phyloP scores from a whole-genome alignment of 2,797 vertebrate genomes.

The Characodon lateralis region DNA sequence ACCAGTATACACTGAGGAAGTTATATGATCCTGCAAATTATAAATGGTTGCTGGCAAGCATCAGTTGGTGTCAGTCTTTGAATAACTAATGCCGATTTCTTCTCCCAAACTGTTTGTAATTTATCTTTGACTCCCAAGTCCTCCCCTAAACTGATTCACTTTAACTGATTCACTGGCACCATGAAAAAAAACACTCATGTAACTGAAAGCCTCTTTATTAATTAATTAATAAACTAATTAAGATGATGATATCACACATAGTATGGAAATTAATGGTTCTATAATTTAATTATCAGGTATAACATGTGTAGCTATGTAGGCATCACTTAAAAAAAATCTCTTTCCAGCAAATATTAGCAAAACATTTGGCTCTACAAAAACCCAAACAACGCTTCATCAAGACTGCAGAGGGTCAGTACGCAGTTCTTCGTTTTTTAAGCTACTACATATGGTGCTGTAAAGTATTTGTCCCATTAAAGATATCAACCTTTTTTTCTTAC shows the following conservation, averaged over 20 bases:
- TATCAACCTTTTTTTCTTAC: no score
- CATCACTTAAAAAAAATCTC: background rate
- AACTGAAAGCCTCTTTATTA: background rate
- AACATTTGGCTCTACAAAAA: background rate
- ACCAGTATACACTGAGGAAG: slow-evolving; percentile 45
- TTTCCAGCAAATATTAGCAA: background rate
- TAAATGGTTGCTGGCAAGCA: background rate
- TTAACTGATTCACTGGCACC: background rate
- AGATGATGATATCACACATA: background rate
- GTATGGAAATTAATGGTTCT: background rate
- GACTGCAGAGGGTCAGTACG: background rate
- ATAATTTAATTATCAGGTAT: background rate
- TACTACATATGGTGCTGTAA: no score
- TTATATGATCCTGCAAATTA: slow-evolving; percentile 14
- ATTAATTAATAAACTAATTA: background rate
- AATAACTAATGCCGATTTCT: background rate
- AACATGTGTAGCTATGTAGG: background rate
- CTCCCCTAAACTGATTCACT: background rate
- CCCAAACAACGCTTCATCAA: background rate
- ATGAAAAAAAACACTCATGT: background rate
- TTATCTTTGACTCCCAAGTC: slow-evolving; percentile 8
- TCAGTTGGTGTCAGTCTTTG: background rate
- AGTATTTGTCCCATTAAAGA: no score
- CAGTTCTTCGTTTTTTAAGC: background rate
- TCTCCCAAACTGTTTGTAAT: slow-evolving; percentile 5